phyloP scores from a whole-genome alignment of 2,888 invertebrate genomes.

The Drosophila tanythrix region DNA sequence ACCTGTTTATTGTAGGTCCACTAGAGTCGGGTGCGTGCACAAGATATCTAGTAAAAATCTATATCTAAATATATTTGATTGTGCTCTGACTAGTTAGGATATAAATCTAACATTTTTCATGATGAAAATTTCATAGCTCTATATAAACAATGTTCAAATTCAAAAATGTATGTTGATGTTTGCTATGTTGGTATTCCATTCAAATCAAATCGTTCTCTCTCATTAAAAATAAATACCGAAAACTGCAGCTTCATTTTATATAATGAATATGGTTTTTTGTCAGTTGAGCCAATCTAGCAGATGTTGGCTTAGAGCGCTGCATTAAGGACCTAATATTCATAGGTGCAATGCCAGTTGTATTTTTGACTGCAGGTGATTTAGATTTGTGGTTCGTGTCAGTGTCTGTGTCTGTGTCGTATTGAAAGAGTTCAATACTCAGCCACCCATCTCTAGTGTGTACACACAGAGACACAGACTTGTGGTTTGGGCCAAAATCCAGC shows the following conservation, averaged over 20 bases:
- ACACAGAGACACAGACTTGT: conserved; percentile 60
- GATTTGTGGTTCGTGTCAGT: not conserved
- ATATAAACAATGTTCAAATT: not conserved
- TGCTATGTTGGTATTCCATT: not conserved
- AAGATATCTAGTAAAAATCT: not conserved
- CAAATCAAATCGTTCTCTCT: not conserved
- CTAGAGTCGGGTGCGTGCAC: not conserved
- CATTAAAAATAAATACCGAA: not conserved
- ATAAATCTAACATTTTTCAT: not conserved
- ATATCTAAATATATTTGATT: not conserved
- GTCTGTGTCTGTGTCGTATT: not conserved
- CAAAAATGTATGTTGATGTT: not conserved
- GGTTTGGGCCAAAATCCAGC: conserved; percentile 57
- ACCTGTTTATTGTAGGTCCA: conserved; percentile 17
- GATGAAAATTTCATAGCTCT: not conserved
- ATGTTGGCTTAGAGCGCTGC: not conserved
- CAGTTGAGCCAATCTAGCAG: not conserved
- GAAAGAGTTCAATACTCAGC: not conserved
- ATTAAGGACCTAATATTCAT: not conserved
- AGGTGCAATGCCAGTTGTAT: not conserved
- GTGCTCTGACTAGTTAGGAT: not conserved
- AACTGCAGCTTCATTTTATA: not conserved
- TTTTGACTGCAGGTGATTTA: not conserved
- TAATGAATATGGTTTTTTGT: no score
- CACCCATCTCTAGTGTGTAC: conserved; percentile 9